These are phyloP conservation scores for Omphaloscelis lunosa DNA, from an alignment of 2,888 invertebrate species.

Conservation along the genomic window DNA sequence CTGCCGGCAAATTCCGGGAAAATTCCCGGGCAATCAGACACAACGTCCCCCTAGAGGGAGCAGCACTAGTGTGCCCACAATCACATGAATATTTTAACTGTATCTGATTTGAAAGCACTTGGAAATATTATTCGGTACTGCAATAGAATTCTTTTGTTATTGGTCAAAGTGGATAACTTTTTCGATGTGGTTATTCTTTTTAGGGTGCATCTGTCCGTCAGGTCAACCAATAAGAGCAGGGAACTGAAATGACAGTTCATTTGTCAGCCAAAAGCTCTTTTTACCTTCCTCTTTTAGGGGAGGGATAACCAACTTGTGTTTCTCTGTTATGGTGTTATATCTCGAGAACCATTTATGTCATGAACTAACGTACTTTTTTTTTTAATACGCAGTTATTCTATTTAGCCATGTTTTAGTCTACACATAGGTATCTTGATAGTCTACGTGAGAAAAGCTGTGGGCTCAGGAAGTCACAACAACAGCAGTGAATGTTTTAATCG, in stretches of 20 bases:
- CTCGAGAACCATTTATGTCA: background rate
- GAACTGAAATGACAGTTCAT: background rate
- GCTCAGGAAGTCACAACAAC: too few relatives aligned
- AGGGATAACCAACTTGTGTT: background rate
- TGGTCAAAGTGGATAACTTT: background rate
- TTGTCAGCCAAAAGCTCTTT: background rate
- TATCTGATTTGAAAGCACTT: constrained; percentile 44
- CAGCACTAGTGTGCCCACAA: constrained; percentile 68
- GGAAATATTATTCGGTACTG: constrained; percentile 37
- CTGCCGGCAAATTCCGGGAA: constrained; percentile 71
- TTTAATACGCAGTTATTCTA: background rate
- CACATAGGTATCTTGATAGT: too few relatives aligned
- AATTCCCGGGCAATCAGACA: constrained; percentile 79
- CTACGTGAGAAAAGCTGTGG: too few relatives aligned
- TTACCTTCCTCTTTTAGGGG: background rate
- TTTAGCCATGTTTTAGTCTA: background rate
- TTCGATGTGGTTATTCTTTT: background rate
- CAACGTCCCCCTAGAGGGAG: constrained; percentile 64
- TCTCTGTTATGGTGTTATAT: background rate
- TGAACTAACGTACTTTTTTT: background rate
- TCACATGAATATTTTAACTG: constrained; percentile 55
- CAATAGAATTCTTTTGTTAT: constrained; percentile 14
- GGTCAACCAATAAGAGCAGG: background rate
- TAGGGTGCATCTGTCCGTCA: background rate
- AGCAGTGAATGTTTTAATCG: background rate